Base-by-base conservation (phyloP, 2,888 invertebrate species). In the Nomada ferruginata region DNA sequence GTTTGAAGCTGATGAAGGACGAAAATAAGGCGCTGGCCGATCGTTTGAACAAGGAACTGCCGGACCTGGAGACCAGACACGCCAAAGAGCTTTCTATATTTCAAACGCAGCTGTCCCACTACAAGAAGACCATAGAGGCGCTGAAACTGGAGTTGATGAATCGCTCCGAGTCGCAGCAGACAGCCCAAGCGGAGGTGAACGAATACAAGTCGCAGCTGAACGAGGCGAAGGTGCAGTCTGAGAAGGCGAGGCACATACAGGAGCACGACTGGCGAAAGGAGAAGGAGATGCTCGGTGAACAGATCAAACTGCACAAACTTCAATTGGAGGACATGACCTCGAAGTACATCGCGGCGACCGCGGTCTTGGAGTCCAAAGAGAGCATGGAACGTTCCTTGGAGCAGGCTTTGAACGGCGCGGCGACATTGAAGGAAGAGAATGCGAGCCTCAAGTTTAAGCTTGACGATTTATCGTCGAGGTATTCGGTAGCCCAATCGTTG, bases 311-410 rank as follows among this genome's bases (percentile, higher is more conserved):
- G 36, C 92, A 91, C 59, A 92, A 92, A 77, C 61, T 91, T 11
- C 93, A 93, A 50, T 63, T 93, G 9, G 92, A 93, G 15, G 93
- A 93, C 15, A 84, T 93, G 5, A 93, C 93, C 0, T 89, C 92
- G 0, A 93, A 94, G 63, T 92, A 92, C 26, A 76, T 93, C 0
- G 85, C 93, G 0, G 85, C 90, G 0, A 88, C 90, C 11, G 92
- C 91, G 36, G 88, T 93, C 3, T 75, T 92, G 0, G 93, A 93
- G 10, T 93, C 93, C 0, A 93, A 93, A 55, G 93, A 93, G 60
- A 93, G 93, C 44, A 92, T 93, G 10, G 93, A 93, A 64, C 89
- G 91, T 18, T 93, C 93, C 0, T 79, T 94, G n/a, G 93, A 93
- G 47, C 91, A 93, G 52, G 92, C 93, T 0, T 47, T 92, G 11